Percentiles rank a stretch among this genome's conserved stretches.
phyloP scores from a whole-genome alignment of 2,113 vertebrate species.

The Dasyprocta punctata region DNA sequence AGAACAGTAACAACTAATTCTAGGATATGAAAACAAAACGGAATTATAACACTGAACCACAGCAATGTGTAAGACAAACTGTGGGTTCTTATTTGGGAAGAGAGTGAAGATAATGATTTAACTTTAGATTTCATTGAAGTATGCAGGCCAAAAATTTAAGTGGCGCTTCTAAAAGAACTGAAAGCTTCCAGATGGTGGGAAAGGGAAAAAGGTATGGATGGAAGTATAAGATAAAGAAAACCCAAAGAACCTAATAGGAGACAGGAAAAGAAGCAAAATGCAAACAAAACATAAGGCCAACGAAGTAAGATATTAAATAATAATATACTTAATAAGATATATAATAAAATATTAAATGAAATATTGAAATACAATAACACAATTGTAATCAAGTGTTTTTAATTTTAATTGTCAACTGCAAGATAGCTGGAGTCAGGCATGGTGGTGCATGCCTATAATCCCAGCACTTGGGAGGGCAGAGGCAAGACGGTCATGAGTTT shows the following conservation, averaged over 20 bases:
- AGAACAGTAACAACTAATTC: slow-evolving; percentile 31
- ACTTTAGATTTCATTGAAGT: slow-evolving; percentile 55
- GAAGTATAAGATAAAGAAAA: neutral
- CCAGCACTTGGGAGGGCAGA: neutral
- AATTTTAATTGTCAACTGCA: slow-evolving; percentile 8
- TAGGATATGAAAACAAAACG: slow-evolving; percentile 27
- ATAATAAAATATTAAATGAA: neutral
- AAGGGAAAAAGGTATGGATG: neutral
- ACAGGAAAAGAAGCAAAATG: slow-evolving; percentile 15
- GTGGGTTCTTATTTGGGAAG: slow-evolving; percentile 17
- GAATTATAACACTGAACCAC: slow-evolving; percentile 12
- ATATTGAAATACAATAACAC: slow-evolving; percentile 17
- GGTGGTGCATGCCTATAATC: neutral
- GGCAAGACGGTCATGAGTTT: neutral
- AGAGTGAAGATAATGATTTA: slow-evolving; percentile 20
- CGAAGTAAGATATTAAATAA: neutral
- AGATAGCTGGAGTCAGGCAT: neutral
- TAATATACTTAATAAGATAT: neutral
- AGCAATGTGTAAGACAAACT: slow-evolving; percentile 16
- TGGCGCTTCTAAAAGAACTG: slow-evolving; percentile 37
- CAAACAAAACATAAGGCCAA: neutral
- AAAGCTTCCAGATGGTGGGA: slow-evolving; percentile 28
- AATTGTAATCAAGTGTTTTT: neutral
- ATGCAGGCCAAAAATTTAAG: slow-evolving; percentile 45
- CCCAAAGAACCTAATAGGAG: neutral